Conservation (phyloP, 2,797 vertebrate genomes). For the Gila robusta region DNA sequence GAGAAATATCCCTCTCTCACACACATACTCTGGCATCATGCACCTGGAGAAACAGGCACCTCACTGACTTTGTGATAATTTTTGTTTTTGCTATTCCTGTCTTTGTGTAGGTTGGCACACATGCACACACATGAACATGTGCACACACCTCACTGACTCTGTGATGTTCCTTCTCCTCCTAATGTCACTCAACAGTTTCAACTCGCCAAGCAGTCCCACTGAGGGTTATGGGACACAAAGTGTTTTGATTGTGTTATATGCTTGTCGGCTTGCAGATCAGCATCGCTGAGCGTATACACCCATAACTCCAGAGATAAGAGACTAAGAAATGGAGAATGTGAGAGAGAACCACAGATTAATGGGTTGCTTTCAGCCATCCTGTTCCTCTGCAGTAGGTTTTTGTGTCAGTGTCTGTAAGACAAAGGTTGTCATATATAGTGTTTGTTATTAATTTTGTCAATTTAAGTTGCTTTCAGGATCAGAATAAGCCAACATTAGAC, state of each 20-base stretch:
- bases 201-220: neutral
- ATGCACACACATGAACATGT: conserved; percentile 4
- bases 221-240: conserved; percentile 34
- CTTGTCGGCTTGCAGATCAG: conserved; percentile 39
- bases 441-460: neutral
- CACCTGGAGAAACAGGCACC: neutral
- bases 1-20: neutral
- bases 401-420: neutral
- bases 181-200: conserved; percentile 16
- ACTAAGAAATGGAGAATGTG: neutral
- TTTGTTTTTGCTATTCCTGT: neutral
- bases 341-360: neutral
- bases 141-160: conserved; percentile 15
- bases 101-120: neutral
- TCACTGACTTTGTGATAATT: neutral
- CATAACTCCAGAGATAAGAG: conserved; percentile 10
- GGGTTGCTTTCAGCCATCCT: neutral
- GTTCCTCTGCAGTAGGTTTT: neutral
- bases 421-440: neutral
- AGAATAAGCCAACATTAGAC: neutral
- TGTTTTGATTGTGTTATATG: conserved; percentile 46
- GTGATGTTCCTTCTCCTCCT: conserved; percentile 25
- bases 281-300: conserved; percentile 5
- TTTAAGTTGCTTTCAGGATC: neutral
- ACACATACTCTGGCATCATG: neutral